Conservation (phyloP, 2,888 invertebrate genomes). For the Nephrocerus scutellatus region DNA sequence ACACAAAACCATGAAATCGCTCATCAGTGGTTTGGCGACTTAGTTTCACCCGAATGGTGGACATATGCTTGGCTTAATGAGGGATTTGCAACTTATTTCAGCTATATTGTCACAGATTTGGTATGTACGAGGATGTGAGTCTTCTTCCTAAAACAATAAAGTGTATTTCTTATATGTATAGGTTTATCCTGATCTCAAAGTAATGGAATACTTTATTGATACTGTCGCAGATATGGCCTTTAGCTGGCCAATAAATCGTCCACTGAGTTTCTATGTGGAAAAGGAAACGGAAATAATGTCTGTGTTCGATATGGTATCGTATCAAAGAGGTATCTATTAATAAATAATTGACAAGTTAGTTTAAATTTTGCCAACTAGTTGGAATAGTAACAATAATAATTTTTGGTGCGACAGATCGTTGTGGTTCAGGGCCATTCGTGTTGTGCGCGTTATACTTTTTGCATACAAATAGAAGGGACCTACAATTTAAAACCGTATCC, state of each 20-base stretch:
- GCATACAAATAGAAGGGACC: too few species aligned
- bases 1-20: conserved; percentile 55
- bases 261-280: conserved; percentile 41
- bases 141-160: too few species aligned
- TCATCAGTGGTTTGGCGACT: conserved; percentile 78
- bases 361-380: too few species aligned
- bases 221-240: conserved; percentile 44
- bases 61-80: conserved; percentile 67
- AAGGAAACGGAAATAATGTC: conserved; percentile 33
- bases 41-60: conserved; percentile 67
- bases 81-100: conserved; percentile 56
- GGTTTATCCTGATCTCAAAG: conserved; percentile 60
- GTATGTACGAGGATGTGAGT: conserved; percentile 26
- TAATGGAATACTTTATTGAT: conserved; percentile 53
- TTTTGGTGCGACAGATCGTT: too few species aligned
- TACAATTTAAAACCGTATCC: too few species aligned
- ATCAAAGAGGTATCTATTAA: conserved; percentile 55
- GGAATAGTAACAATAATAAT: too few species aligned
- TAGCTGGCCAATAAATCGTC: conserved; percentile 31
- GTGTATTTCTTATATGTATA: conserved; percentile 38
- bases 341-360: too few species aligned
- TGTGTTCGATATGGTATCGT: conserved; percentile 57
- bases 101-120: conserved; percentile 37
- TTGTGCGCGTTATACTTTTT: too few species aligned
- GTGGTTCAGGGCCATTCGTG: too few species aligned